Evolutionary conservation across 2,888 invertebrate species (phyloP), one percentile per base, ranked within the genome.

Genomic region (Pedicia rivosa): DNA sequence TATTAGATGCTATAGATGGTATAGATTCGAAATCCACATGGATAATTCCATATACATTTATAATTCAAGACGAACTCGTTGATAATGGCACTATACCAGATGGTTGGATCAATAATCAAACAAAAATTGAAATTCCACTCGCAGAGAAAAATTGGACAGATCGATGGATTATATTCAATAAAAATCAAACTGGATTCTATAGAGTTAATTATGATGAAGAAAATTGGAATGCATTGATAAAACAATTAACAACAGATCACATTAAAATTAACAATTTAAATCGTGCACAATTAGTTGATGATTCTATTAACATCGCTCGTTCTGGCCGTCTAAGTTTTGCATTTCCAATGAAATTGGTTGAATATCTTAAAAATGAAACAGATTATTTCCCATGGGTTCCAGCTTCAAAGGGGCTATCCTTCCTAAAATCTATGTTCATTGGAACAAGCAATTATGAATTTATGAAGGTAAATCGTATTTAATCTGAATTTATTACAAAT

Each of bases 241-340:
- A 8, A 8, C 10, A 8, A 8, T 24, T 24, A 24, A 7, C 3
- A 5, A 8, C 4, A 24, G 24, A 4, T 24, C 4, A 7, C 10
- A n/a, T 3, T 5, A 5, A 8, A 5, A 24, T 24, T n/a, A 8
- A 32, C 9, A 12, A 17, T 7, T 48, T 75, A 8, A 84, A 81
- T 56, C 67, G 87, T 29, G 84, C 80, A 0, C 79, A 84, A 40
- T 49, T 77, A 5, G 57, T 88, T 1, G 80, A 83, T 46, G 90
- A 91, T 53, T 62, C 75, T 5, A 68, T 75, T 42, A 71, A 69
- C 43, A 55, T 77, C 37, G 77, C 76, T 4, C 61, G 68, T 37
- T 67, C 70, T 38, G 71, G 70, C 19, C 15, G 16, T 16, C 3
- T 29, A 5, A 6, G 15, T 3, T 29, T 10, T 15, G 29, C 29